These are phyloP conservation scores for Megaleporinus macrocephalus DNA, from an alignment of 2,113 vertebrate genomes.

Conservation along the genomic window DNA sequence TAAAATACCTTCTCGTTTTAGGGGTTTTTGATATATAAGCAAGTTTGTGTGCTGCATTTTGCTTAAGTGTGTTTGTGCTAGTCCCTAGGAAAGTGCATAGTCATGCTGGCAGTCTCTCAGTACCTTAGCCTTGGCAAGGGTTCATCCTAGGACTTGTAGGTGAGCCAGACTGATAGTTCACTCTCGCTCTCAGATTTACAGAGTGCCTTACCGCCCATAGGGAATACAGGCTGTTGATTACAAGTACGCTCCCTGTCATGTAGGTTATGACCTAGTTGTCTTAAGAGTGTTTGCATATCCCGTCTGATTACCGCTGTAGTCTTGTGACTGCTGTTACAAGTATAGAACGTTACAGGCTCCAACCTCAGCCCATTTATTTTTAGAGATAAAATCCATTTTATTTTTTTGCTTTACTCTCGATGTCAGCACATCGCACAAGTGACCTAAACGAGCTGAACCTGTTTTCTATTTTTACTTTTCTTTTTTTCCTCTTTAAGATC, in stretches of 20 bases:
- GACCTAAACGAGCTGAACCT: neutral
- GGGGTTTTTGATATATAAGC: too few species aligned
- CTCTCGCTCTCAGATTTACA: constrained; percentile 5
- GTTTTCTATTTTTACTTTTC: neutral
- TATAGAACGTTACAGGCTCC: neutral
- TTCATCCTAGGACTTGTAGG: constrained; percentile 21
- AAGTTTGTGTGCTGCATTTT: constrained; percentile 10
- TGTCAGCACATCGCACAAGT: neutral
- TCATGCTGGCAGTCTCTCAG: constrained; percentile 24
- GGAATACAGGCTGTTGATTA: neutral
- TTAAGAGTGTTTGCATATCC: constrained; percentile 11
- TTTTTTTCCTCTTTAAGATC: neutral
- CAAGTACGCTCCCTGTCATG: neutral
- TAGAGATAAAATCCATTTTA: neutral
- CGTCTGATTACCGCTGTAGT: neutral
- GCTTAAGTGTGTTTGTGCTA: neutral
- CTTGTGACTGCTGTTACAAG: neutral
- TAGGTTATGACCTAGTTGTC: constrained; percentile 18
- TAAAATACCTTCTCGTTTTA: neutral
- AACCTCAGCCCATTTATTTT: neutral
- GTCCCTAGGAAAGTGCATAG: constrained; percentile 26
- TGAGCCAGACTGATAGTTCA: constrained; percentile 10
- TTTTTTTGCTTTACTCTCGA: neutral
- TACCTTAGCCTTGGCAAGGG: constrained; percentile 12
- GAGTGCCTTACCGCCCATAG: neutral